phyloP scores from a whole-genome alignment of 1,140 invertebrate species.

The Pogonognathellus flavescens region DNA sequence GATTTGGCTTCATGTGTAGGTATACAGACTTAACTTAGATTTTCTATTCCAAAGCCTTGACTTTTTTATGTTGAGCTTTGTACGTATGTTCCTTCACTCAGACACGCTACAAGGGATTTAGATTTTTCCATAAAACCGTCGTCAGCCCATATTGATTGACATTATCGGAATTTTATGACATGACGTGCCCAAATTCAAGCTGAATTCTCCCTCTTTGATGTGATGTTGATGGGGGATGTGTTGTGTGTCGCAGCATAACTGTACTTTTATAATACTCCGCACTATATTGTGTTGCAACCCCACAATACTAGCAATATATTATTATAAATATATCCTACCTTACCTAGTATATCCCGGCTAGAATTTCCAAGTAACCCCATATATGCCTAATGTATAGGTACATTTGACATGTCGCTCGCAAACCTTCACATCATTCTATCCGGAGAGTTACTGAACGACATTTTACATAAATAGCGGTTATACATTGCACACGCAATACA shows the following conservation, averaged over 20 bases:
- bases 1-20: background rate
- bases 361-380: no score
- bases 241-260: background rate
- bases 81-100: constrained; percentile 6
- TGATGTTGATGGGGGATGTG: constrained; percentile 51
- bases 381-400: no score
- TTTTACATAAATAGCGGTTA: no score
- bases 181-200: constrained; percentile 49
- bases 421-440: no score
- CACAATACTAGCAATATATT: background rate
- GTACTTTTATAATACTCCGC: background rate
- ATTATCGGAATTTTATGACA: constrained; percentile 62
- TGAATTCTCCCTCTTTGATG: constrained; percentile 50
- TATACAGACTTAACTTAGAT: constrained; percentile 31
- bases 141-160: constrained; percentile 60
- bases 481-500: no score
- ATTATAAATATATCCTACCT: background rate
- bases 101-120: constrained; percentile 48
- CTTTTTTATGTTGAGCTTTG: constrained; percentile 42
- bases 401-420: no score
- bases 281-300: no score
- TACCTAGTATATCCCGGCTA: no score
- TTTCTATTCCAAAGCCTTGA: constrained; percentile 38
- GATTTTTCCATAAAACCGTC: constrained; percentile 58
- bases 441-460: no score